Evolutionary conservation across 2,888 invertebrate species (phyloP).

Genomic region (Osedax fenrisi): DNA sequence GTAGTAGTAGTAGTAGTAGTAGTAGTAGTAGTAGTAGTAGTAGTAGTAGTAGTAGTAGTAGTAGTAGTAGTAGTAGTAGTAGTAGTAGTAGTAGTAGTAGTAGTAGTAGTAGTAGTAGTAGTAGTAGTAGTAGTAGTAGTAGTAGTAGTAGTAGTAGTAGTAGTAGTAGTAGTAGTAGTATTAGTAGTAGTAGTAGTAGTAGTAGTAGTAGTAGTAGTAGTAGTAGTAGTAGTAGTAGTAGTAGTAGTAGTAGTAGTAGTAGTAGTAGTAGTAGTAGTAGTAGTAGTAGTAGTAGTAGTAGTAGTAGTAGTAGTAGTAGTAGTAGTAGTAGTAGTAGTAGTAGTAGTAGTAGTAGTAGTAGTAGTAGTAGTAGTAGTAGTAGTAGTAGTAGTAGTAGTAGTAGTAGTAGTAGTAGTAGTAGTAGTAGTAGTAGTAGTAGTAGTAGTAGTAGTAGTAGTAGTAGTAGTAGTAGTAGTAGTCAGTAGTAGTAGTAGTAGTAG

Average conservation of each 20-base stretch:
- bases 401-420: no score
- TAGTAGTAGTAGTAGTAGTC: conserved; percentile 12
- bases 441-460: conserved; percentile 29
- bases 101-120: conserved; percentile 30
- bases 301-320: conserved; percentile 31
- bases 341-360: conserved; percentile 30
- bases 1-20: conserved; percentile 27
- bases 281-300: conserved; percentile 30
- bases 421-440: conserved; percentile 18
- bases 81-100: conserved; percentile 30
- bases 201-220: conserved; percentile 30
- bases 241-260: conserved; percentile 30
- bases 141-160: conserved; percentile 29
- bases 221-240: conserved; percentile 30
- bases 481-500: conserved; percentile 9
- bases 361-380: conserved; percentile 27
- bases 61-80: conserved; percentile 29
- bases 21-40: conserved; percentile 37
- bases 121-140: conserved; percentile 30
- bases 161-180: conserved; percentile 30
- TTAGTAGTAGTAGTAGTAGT: conserved; percentile 30
- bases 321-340: conserved; percentile 31
- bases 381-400: conserved; percentile 25
- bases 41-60: conserved; percentile 27
- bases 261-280: conserved; percentile 30